Conservation (phyloP, 2,888 invertebrate genomes). For the Thera obeliscata region DNA sequence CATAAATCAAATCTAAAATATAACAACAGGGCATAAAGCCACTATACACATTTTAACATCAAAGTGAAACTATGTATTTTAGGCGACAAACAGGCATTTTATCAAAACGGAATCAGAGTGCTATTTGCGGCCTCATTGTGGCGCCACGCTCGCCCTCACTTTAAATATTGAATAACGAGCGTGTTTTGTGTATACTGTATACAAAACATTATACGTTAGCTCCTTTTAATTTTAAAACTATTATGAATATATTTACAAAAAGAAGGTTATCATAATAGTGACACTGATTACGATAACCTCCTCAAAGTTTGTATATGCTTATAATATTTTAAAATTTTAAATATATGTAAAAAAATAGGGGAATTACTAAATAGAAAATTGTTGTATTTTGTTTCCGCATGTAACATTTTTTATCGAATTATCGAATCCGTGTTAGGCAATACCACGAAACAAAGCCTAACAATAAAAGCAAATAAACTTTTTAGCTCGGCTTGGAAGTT, state of each 20-base stretch:
- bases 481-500: constrained; percentile 40
- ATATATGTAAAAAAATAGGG: no score
- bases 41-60: constrained; percentile 15
- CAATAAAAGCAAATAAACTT: constrained; percentile 41
- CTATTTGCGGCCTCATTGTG: constrained; percentile 62
- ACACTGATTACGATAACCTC: no score
- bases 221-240: no score
- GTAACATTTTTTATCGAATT: constrained; percentile 12
- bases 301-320: no score
- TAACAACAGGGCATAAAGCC: constrained; percentile 2
- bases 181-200: constrained; percentile 19
- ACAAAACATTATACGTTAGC: no score
- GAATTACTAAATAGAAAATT: no score
- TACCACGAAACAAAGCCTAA: constrained; percentile 39
- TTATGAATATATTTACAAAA: no score
- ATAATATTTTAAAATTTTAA: no score
- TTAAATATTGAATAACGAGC: constrained; percentile 29
- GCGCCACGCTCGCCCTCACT: constrained; percentile 45
- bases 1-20: not conserved
- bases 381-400: not conserved
- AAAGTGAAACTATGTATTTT: constrained; percentile 23
- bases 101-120: constrained; percentile 66
- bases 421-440: constrained; percentile 17
- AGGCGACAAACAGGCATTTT: constrained; percentile 63
- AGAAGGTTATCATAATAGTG: no score